Percentiles rank a stretch among this genome's conserved stretches.
Evolutionary conservation across 2,888 invertebrate species (phyloP).

Genomic region (Drosophila monieri): DNA sequence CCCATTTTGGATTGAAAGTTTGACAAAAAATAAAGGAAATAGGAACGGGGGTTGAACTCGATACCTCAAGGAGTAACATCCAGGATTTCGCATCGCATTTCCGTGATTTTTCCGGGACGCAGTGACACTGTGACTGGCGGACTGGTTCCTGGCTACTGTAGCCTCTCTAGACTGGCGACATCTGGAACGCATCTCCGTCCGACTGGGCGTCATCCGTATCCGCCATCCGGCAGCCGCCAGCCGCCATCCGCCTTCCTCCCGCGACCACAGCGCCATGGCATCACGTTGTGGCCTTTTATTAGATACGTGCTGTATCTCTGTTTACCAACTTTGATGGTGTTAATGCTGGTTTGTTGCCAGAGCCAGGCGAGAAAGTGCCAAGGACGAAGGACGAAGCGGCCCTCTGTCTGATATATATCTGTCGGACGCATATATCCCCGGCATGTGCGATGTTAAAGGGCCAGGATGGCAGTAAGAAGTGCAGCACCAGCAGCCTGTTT

Average conservation of each 20-base stretch:
- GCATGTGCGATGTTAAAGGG: no score
- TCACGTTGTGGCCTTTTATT: conserved; percentile 81
- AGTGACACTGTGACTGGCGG: not conserved
- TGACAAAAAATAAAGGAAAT: not conserved
- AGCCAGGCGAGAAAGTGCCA: not conserved
- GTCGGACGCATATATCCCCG: conserved; percentile 13
- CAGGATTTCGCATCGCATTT: not conserved
- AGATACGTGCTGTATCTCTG: conserved; percentile 83
- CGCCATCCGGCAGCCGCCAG: not conserved
- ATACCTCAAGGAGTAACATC: no score
- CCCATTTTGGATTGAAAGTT: not conserved
- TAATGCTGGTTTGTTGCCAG: conserved; percentile 57
- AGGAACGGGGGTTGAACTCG: no score
- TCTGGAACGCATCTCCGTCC: conserved; percentile 6
- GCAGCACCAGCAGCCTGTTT: conserved; percentile 54
- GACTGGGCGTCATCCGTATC: not conserved
- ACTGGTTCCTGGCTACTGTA: not conserved
- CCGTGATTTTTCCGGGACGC: conserved; percentile 2
- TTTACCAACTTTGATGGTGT: conserved; percentile 79
- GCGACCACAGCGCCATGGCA: conserved; percentile 61
- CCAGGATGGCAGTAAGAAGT: conserved; percentile 53
- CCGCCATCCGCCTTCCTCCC: conserved; percentile 14
- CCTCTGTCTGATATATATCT: conserved; percentile 38
- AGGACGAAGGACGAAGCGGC: conserved; percentile 5
- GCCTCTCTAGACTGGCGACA: not conserved